Percentiles rank a stretch among this genome's conserved stretches.
Conservation (phyloP, 2,797 vertebrate genomes). For the Gallinago nigripennis region DNA sequence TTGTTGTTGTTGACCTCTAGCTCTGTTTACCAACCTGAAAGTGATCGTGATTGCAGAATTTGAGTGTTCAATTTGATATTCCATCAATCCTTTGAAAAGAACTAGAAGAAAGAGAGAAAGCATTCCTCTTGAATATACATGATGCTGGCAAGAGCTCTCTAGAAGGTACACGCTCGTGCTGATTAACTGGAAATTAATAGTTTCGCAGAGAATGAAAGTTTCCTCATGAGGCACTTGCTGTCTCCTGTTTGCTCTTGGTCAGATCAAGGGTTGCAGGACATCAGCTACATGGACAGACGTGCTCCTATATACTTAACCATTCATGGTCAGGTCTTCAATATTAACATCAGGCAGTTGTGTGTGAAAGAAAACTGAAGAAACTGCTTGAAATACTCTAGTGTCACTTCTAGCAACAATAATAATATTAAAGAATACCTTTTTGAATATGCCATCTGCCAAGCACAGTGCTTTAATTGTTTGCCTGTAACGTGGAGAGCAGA, state of each 20-base stretch:
- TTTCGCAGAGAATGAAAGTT: neutral
- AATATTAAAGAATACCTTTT: neutral
- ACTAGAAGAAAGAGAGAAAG: neutral
- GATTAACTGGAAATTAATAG: neutral
- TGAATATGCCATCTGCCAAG: neutral
- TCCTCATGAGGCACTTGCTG: neutral
- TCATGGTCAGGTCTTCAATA: neutral
- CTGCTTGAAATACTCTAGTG: neutral
- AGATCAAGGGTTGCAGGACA: neutral
- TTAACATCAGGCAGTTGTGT: neutral
- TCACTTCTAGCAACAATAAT: neutral
- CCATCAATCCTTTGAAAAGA: neutral
- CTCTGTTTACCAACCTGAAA: neutral
- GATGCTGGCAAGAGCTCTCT: neutral
- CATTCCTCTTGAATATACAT: neutral
- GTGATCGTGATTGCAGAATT: neutral
- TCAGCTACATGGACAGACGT: neutral
- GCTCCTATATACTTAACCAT: neutral
- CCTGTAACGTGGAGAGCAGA: neutral
- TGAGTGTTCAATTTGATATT: neutral
- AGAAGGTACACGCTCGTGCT: neutral
- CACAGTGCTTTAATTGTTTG: neutral
- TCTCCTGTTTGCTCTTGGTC: neutral
- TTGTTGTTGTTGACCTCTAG: neutral
- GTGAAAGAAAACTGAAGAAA: neutral